Percentiles rank a stretch among this genome's conserved stretches.
These are phyloP conservation scores for Cephus pulcher DNA, from an alignment of 2,888 invertebrate genomes.

Conservation along the genomic window DNA sequence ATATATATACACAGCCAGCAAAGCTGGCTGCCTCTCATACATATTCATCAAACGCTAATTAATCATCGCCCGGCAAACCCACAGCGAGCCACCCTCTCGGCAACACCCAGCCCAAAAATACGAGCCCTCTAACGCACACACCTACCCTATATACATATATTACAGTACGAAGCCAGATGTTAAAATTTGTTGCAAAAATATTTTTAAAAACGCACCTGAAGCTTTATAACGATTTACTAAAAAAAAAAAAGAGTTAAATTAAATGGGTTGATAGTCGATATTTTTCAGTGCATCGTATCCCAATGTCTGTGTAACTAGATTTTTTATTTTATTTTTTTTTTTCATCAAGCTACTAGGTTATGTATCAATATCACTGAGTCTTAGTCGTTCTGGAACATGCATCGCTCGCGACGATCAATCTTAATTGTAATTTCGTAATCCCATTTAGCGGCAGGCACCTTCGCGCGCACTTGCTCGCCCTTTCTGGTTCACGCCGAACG, in stretches of 20 bases:
- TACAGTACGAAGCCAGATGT: conserved; percentile 38
- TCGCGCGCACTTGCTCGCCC: conserved; percentile 54
- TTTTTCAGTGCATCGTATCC: too few species aligned
- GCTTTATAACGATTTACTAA: too few species aligned
- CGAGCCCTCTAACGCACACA: conserved; percentile 30
- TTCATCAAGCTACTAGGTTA: too few species aligned
- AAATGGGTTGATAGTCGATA: too few species aligned
- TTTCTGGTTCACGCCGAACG: conserved; percentile 20
- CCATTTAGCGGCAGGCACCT: conserved; percentile 47
- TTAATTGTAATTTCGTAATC: conserved; percentile 56
- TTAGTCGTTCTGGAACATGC: background rate
- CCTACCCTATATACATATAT: conserved; percentile 32
- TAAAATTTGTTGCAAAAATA: conserved; percentile 31
- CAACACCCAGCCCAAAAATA: conserved; percentile 23
- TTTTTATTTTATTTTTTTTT: too few species aligned
- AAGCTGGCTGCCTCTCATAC: conserved; percentile 52
- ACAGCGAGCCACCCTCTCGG: conserved; percentile 42
- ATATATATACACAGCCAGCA: background rate
- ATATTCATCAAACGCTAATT: conserved; percentile 67
- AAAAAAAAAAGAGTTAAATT: too few species aligned
- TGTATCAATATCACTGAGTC: too few species aligned
- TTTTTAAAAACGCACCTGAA: conserved; percentile 16
- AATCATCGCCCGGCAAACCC: conserved; percentile 62
- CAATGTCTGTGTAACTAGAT: too few species aligned
- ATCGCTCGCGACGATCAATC: conserved; percentile 38